Evolutionary conservation across 1,140 invertebrate genomes (phyloP).

Genomic region (Odontomachus brunneus): DNA sequence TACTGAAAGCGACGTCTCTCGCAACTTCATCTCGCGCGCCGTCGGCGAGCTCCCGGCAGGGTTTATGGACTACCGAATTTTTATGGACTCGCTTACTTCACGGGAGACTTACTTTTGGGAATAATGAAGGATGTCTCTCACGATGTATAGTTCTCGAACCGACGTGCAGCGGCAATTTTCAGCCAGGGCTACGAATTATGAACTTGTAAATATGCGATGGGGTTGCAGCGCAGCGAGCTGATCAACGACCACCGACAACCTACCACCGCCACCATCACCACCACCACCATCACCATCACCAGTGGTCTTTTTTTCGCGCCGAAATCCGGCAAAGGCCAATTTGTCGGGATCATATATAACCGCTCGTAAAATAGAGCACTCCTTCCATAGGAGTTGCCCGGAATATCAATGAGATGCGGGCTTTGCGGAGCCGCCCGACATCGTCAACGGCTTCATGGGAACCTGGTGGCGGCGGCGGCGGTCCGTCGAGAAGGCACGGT

Average conservation of each 20-base stretch:
- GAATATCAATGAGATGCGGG: constrained; percentile 78
- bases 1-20: constrained; percentile 38
- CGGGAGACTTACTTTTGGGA: constrained; percentile 16
- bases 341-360: constrained; percentile 79
- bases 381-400: constrained; percentile 63
- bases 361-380: constrained; percentile 80
- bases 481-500: constrained; percentile 29
- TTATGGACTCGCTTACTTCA: constrained; percentile 19
- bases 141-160: not conserved
- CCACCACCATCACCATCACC: no score
- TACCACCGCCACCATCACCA: not conserved
- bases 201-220: constrained; percentile 53
- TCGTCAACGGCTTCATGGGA: constrained; percentile 69
- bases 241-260: constrained; percentile 7
- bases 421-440: constrained; percentile 65
- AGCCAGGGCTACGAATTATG: constrained; percentile 37
- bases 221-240: not conserved
- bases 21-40: constrained; percentile 40
- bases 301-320: constrained; percentile 41
- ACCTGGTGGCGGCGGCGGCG: constrained; percentile 29
- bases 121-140: not conserved
- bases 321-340: constrained; percentile 71
- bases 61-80: constrained; percentile 41
- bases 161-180: constrained; percentile 34
- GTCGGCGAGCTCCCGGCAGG: not conserved